Conservation (phyloP, 2,888 invertebrate species). For the Aspidiotus destructor region DNA sequence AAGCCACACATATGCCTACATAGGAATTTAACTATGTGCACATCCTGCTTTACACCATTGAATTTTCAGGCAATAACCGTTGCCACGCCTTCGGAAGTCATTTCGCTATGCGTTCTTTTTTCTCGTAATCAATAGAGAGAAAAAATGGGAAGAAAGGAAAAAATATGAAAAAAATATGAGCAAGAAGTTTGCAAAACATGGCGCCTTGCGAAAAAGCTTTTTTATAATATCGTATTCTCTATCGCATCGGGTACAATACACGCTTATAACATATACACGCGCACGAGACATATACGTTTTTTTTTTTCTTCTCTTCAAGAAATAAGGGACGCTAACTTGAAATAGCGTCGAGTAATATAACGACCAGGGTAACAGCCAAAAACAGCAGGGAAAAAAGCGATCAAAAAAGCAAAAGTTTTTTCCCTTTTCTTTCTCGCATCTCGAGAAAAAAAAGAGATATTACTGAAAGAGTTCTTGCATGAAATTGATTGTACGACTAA, state of each 20-base stretch:
- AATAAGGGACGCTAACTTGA: slow-evolving; percentile 1
- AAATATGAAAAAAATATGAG: slow-evolving; percentile 5
- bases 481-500: slow-evolving; percentile 31
- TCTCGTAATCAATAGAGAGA: slow-evolving; percentile 21
- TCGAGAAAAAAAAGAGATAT: slow-evolving; percentile 29
- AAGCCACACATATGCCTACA: too few relatives aligned
- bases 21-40: too few relatives aligned
- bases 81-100: slow-evolving; percentile 9
- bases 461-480: slow-evolving; percentile 32
- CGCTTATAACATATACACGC: slow-evolving; percentile 5
- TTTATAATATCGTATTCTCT: slow-evolving; percentile 14
- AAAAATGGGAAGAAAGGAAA: slow-evolving; percentile 11
- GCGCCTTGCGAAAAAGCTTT: slow-evolving; percentile 21
- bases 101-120: background rate
- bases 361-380: slow-evolving; percentile 17
- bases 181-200: slow-evolving; percentile 13
- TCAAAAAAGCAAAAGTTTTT: slow-evolving; percentile 26
- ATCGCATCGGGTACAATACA: slow-evolving; percentile 3
- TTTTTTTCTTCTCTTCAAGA: background rate
- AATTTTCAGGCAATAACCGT: background rate
- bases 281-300: slow-evolving; percentile 19
- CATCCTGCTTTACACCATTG: too few relatives aligned
- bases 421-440: background rate
- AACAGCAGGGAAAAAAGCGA: slow-evolving; percentile 29
- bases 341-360: slow-evolving; percentile 12